Conservation (phyloP, 2,888 invertebrate genomes). For the Eupithecia subfuscata region DNA sequence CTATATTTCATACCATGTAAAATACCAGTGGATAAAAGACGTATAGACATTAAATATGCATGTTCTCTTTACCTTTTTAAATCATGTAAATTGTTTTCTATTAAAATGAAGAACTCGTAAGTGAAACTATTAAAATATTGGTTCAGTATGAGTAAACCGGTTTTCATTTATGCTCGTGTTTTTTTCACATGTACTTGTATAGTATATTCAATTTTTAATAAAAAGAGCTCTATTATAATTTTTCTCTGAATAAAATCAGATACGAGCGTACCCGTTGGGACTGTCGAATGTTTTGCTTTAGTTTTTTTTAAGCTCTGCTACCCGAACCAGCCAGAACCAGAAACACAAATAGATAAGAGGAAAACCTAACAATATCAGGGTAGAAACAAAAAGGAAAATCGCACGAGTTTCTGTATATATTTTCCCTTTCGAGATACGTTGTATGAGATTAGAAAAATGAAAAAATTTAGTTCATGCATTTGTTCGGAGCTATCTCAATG, state of each 20-base stretch:
- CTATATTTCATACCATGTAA: conserved; percentile 65
- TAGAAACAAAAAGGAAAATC: conserved; percentile 32
- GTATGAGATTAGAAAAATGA: conserved; percentile 43
- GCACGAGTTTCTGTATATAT: conserved; percentile 38
- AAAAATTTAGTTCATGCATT: conserved; percentile 45
- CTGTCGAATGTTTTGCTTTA: conserved; percentile 3
- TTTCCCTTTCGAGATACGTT: conserved; percentile 46
- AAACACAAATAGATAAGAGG: conserved; percentile 30
- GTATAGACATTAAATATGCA: conserved; percentile 41
- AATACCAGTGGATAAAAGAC: conserved; percentile 46
- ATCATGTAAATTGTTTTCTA: conserved; percentile 31
- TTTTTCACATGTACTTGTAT: not conserved
- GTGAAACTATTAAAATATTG: conserved; percentile 18
- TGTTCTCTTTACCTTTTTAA: conserved; percentile 35
- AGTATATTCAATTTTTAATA: not conserved
- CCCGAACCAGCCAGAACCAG: conserved; percentile 18
- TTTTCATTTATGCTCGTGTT: not conserved
- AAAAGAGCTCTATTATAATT: not conserved
- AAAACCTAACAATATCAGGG: conserved; percentile 26
- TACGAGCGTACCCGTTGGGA: not conserved
- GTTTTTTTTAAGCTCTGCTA: conserved; percentile 26
- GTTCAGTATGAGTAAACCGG: not conserved
- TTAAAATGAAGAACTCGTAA: conserved; percentile 10
- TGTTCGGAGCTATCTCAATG: conserved; percentile 46
- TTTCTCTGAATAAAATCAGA: not conserved